These are phyloP conservation scores for Myotis lucifugus DNA, from an alignment of 2,113 vertebrate genomes.

Conservation along the genomic window DNA sequence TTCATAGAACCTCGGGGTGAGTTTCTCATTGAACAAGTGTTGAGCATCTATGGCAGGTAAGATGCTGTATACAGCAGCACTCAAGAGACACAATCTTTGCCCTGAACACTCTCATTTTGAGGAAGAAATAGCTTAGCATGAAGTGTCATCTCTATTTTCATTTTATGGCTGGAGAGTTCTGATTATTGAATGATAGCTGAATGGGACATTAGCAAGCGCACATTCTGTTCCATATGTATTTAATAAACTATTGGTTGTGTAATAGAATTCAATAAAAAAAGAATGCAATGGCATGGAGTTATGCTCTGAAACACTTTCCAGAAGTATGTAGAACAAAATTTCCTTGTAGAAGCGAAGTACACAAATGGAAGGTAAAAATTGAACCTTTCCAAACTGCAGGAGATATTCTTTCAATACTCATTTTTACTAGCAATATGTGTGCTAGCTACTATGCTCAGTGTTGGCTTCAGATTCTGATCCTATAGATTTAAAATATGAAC, in stretches of 20 bases:
- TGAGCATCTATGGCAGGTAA: not conserved
- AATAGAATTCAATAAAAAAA: not conserved
- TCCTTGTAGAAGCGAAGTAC: not conserved
- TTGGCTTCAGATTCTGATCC: not conserved
- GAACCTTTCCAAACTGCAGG: not conserved
- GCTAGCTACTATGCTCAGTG: not conserved
- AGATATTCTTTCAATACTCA: not conserved
- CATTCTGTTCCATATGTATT: not conserved
- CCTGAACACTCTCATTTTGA: not conserved
- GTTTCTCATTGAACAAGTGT: not conserved
- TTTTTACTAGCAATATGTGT: not conserved
- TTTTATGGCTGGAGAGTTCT: not conserved
- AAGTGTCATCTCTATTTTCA: not conserved
- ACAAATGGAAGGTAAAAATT: fast-evolving
- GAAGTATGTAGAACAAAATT: not conserved
- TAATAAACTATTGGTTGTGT: not conserved
- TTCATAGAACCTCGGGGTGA: not conserved
- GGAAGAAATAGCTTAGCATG: not conserved
- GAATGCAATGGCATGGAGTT: not conserved
- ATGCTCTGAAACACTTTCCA: not conserved
- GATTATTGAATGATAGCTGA: not conserved
- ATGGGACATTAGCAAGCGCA: not conserved
- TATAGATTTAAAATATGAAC: too few relatives aligned
- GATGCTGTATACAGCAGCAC: not conserved
- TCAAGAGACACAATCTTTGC: not conserved